Percentiles rank a stretch among this genome's conserved stretches.
phyloP scores from a whole-genome alignment of 2,113 vertebrate species.

The Meleagris gallopavo region DNA sequence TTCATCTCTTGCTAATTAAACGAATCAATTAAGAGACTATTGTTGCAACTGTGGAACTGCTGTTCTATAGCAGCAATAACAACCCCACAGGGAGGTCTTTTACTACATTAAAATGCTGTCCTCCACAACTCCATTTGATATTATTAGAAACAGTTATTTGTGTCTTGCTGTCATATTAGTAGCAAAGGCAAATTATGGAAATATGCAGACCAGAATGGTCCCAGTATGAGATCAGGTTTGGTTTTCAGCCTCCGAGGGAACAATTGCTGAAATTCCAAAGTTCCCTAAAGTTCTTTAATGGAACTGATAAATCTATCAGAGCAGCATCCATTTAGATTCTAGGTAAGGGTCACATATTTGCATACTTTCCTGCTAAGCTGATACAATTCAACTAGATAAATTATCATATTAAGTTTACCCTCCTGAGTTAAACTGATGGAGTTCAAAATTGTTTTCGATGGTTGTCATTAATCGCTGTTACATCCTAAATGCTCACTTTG shows the following conservation, averaged over 20 bases:
- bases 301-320: conserved; percentile 91
- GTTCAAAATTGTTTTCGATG: conserved; percentile 99
- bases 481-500: conserved; percentile 93
- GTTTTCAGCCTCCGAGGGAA: conserved; percentile 93
- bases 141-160: conserved; percentile 99
- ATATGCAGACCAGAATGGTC: conserved; percentile 91
- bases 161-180: conserved; percentile 96
- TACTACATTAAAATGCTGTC: conserved; percentile 94
- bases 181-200: conserved; percentile 97
- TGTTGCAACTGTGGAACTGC: conserved; percentile 95
- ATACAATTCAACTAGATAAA: conserved; percentile 94
- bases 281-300: conserved; percentile 98
- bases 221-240: conserved; percentile 95
- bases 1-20: conserved; percentile 99
- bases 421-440: conserved; percentile 99
- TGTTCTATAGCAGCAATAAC: conserved; percentile 93
- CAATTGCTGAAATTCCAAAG: conserved; percentile 93
- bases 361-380: conserved; percentile 95
- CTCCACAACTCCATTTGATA: conserved; percentile 96
- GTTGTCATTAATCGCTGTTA: conserved; percentile 99
- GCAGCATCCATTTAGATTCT: conserved; percentile 93
- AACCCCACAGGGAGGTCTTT: conserved; percentile 93
- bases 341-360: conserved; percentile 99
- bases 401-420: conserved; percentile 99
- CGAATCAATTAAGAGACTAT: conserved; percentile 99